These are phyloP conservation scores for Cossypha dichroa DNA, from an alignment of 2,797 vertebrate genomes.

Conservation along the genomic window DNA sequence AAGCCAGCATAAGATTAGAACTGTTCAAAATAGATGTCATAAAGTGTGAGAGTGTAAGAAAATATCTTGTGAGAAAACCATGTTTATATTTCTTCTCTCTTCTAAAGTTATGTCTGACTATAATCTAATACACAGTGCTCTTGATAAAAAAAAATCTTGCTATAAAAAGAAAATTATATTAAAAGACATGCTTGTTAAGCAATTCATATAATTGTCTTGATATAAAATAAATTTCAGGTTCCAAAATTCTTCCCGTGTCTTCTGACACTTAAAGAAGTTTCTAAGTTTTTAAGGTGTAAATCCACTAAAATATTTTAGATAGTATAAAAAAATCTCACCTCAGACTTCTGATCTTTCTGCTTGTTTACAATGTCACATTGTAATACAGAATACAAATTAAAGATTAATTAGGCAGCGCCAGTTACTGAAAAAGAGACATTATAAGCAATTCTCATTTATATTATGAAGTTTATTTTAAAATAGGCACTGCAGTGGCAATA, in stretches of 20 bases:
- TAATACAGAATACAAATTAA: background rate
- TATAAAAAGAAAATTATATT: background rate
- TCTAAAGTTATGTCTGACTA: background rate
- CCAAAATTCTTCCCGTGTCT: background rate
- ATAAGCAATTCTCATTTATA: background rate
- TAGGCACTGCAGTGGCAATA: background rate
- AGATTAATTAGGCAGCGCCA: background rate
- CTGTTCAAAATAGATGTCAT: background rate
- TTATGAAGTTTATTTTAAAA: background rate
- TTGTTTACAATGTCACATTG: background rate
- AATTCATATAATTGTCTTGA: background rate
- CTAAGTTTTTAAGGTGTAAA: background rate
- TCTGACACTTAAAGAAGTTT: background rate
- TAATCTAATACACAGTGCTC: fast-evolving
- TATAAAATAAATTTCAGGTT: background rate
- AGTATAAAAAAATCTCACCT: fast-evolving
- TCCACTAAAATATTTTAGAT: background rate
- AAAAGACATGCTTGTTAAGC: background rate
- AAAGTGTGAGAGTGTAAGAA: background rate
- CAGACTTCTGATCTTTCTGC: background rate
- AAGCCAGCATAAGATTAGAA: background rate
- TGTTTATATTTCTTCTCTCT: background rate
- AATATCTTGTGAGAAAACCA: background rate
- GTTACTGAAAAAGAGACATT: background rate
- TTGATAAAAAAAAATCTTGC: background rate